Base-by-base conservation (phyloP, 2,888 invertebrate genomes). In the Netelia fuscicornis region DNA sequence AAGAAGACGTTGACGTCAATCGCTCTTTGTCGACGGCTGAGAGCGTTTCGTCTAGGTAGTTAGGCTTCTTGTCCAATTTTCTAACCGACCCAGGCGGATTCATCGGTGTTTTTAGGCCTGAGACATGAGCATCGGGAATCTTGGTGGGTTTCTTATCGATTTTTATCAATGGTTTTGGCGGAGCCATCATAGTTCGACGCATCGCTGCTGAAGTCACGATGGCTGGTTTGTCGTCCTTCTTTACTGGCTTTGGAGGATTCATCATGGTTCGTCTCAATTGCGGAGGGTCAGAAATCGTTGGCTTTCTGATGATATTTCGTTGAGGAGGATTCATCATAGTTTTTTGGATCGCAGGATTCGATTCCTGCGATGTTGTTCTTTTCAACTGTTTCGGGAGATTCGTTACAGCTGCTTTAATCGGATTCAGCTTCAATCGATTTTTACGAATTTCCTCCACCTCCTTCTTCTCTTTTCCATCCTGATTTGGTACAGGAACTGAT, bases 381-480 rank as follows among this genome's bases (percentile, higher is more conserved):
- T 64, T 74, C 13, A 72, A 56, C 1, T 58, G 42, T 37, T 20
- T 71, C 9, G 20, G 52, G 20, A 52, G 37, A 65, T 71, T 71
- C 65, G 17, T 48, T 5, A 64, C 37, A 13, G 65, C n/a, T 17
- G 25, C 67, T 23, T 75, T 83, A 1, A 74, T 71, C 94, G 96
- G 96, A 79, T 96, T 94, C 0, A 97, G 96, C 92, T 96, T 96
- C 42, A 97, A 95, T 92, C 96, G 95, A 90, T 95, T 95, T 94
- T 95, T 96, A 90, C 95, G 95, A 10, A 96, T 94, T 91, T 97
- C 96, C 90, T 96, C 95, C 0, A 96, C 85, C 91, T 96, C 96
- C 88, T 95, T 89, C 84, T 95, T 94, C 90, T 97, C 97, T 70
- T 94, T 94, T 87, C 97, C 95, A 86, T 95, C 95, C 75, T 95